These are phyloP conservation scores for Synergus laeviventris DNA, from an alignment of 2,888 invertebrate species.

Conservation along the genomic window DNA sequence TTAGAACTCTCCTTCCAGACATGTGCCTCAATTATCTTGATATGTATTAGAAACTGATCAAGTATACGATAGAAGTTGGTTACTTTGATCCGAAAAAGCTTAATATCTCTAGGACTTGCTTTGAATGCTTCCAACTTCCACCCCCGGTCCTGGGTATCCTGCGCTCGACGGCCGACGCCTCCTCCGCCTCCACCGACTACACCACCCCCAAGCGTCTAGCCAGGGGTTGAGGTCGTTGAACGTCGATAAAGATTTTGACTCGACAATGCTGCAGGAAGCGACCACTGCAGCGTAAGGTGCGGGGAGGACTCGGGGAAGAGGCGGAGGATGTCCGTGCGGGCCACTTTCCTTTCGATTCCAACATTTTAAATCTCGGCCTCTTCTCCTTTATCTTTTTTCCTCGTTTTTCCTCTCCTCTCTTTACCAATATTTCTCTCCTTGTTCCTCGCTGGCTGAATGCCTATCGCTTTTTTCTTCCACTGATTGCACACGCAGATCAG, in stretches of 20 bases:
- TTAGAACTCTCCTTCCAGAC: too few species aligned
- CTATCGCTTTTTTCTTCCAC: conserved; percentile 23
- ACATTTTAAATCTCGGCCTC: conserved; percentile 2
- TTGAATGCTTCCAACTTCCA: not conserved
- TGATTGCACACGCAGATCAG: conserved; percentile 15
- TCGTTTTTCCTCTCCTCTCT: conserved; percentile 36
- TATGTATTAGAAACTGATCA: not conserved
- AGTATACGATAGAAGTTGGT: not conserved
- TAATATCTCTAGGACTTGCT: not conserved
- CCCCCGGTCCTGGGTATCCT: conserved; percentile 21
- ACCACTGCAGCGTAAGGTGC: conserved; percentile 35
- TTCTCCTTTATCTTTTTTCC: conserved; percentile 50
- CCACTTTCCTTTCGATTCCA: conserved; percentile 11
- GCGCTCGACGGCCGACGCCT: conserved; percentile 41
- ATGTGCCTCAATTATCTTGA: not conserved
- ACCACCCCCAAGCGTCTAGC: conserved; percentile 66
- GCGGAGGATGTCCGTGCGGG: not conserved
- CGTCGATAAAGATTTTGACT: conserved; percentile 76
- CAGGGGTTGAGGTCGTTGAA: conserved; percentile 76
- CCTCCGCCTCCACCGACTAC: conserved; percentile 46
- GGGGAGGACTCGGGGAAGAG: not conserved
- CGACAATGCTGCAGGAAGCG: conserved; percentile 61
- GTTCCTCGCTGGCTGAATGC: conserved; percentile 40
- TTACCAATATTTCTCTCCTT: conserved; percentile 42
- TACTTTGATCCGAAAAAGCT: not conserved